Percentiles rank a stretch among this genome's conserved stretches.
Conservation (phyloP, 35 echinoderm and acorn worm genomes). For the Amphiura filiformis region DNA sequence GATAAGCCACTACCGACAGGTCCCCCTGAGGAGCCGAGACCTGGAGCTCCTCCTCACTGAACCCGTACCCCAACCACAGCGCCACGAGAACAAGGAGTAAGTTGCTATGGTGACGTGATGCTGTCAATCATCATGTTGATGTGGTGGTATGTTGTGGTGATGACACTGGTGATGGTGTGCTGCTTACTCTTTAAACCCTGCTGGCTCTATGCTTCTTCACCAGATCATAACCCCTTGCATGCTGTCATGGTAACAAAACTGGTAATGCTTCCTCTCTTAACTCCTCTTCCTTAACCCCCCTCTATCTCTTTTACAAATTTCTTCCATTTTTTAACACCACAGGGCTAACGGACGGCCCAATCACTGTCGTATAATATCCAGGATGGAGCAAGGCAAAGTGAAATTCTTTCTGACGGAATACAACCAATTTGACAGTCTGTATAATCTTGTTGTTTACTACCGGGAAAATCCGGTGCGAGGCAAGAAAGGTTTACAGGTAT, state of each 20-base stretch:
- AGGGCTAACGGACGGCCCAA: conserved; percentile 38
- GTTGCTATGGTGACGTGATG: neutral
- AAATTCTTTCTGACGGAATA: conserved; percentile 64
- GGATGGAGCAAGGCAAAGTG: conserved; percentile 25
- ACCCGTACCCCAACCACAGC: conserved; percentile 88
- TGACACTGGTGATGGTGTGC: neutral
- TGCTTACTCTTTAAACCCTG: neutral
- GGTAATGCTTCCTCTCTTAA: neutral
- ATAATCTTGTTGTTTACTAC: conserved; percentile 72
- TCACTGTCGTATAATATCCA: conserved; percentile 83
- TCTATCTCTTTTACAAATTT: neutral
- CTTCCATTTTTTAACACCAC: conserved; percentile 33
- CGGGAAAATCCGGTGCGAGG: conserved; percentile 68
- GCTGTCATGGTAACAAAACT: conserved; percentile 5
- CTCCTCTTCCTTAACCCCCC: neutral
- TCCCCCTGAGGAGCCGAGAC: conserved; percentile 78
- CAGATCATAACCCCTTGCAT: neutral
- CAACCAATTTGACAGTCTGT: conserved; percentile 66
- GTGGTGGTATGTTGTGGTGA: neutral
- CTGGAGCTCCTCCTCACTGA: conserved; percentile 74
- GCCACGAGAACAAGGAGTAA: conserved; percentile 99
- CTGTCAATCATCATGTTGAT: neutral
- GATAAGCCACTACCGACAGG: conserved; percentile 94
- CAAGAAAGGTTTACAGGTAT: conserved; percentile 56
- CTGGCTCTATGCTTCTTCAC: conserved; percentile 7